These are phyloP conservation scores for Donacobius atricapilla DNA, from an alignment of 2,113 vertebrate species.

Conservation along the genomic window DNA sequence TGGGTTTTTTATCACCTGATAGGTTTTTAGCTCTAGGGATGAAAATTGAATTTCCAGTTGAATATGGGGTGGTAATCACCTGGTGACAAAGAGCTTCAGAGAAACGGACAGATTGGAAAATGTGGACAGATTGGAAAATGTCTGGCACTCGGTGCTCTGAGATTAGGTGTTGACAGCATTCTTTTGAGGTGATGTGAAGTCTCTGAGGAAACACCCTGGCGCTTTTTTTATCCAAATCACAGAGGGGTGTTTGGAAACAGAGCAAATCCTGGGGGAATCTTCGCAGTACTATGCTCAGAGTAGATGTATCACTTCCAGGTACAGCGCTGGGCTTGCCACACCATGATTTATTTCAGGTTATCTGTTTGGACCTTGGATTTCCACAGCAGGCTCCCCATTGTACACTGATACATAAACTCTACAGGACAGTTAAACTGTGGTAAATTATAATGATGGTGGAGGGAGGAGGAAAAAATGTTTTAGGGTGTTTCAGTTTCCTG, in stretches of 20 bases:
- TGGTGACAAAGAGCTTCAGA: neutral
- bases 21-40: neutral
- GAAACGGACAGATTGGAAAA: neutral
- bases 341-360: neutral
- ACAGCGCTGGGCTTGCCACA: neutral
- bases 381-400: neutral
- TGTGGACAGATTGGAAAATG: neutral
- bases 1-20: neutral
- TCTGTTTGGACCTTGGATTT: neutral
- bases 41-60: neutral
- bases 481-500: neutral
- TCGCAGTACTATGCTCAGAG: neutral
- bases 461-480: neutral
- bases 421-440: neutral
- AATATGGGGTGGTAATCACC: neutral
- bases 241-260: neutral
- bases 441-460: neutral
- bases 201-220: neutral
- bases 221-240: neutral
- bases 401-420: rapidly evolving
- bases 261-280: neutral
- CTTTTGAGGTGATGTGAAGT: neutral
- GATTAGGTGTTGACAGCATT: neutral
- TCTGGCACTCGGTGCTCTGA: neutral
- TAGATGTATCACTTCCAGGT: neutral